Evolutionary conservation across 2,113 vertebrate genomes (phyloP).

Genomic region (Oryctolagus cuniculus): DNA sequence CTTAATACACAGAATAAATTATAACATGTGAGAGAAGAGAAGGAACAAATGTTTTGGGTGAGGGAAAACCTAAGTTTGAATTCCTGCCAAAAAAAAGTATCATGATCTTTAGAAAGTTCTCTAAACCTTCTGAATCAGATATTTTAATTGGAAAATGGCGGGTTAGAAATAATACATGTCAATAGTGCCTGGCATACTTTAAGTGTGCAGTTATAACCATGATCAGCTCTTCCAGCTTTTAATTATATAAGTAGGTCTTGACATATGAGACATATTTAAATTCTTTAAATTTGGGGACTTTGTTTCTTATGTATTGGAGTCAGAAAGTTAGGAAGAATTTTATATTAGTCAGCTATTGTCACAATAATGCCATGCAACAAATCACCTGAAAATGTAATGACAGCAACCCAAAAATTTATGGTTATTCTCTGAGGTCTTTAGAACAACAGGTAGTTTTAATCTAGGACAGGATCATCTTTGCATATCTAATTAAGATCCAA

Average conservation of each 20-base stretch:
- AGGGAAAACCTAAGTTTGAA: neutral
- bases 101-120: neutral
- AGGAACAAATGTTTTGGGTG: neutral
- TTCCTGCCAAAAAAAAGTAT: neutral
- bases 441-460: neutral
- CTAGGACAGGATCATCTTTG: neutral
- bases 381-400: neutral
- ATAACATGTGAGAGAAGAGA: neutral
- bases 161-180: slow-evolving; percentile 19
- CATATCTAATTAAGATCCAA: neutral
- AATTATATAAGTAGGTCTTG: neutral
- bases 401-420: neutral
- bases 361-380: neutral
- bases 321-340: neutral
- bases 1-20: neutral
- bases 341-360: neutral
- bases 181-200: neutral
- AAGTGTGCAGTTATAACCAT: neutral
- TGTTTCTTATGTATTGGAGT: neutral
- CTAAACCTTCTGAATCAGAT: slow-evolving; percentile 23
- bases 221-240: neutral
- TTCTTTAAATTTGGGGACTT: neutral
- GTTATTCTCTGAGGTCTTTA: neutral
- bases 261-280: neutral
- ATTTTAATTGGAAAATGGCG: neutral